Evolutionary conservation across 2,797 vertebrate genomes (phyloP).

Genomic region (Dipus sagitta): DNA sequence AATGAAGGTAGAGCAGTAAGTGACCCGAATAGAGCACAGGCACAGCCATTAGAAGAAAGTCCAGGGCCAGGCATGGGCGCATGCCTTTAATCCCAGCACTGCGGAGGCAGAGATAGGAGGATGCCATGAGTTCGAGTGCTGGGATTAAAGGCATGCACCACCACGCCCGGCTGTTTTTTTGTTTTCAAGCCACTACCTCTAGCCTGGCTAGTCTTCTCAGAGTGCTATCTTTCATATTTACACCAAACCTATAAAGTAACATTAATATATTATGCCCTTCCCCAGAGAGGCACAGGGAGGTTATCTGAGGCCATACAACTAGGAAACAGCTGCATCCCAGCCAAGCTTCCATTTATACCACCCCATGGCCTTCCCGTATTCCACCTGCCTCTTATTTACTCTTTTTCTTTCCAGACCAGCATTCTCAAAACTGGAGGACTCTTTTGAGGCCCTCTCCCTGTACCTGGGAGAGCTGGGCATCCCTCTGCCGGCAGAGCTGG

Average conservation of each 20-base stretch:
- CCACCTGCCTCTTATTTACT: not conserved
- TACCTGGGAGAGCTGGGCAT: constrained; percentile 96
- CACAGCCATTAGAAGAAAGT: not conserved
- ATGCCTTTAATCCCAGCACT: not conserved
- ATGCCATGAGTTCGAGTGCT: not conserved
- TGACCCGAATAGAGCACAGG: not conserved
- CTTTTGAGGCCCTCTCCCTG: constrained; percentile 94
- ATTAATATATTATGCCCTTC: not conserved
- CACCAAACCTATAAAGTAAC: not conserved
- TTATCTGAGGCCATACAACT: not conserved
- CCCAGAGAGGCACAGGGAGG: not conserved
- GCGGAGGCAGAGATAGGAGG: not conserved
- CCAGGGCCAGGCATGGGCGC: too few relatives aligned
- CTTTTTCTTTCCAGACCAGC: constrained; percentile 89
- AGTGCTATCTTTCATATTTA: not conserved
- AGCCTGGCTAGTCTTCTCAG: not conserved
- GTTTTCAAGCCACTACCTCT: not conserved
- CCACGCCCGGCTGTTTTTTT: not conserved
- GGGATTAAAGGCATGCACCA: too few relatives aligned
- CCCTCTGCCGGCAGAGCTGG: constrained; percentile 95
- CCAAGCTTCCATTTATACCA: not conserved
- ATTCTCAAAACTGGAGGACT: constrained; percentile 97
- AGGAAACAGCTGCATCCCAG: not conserved
- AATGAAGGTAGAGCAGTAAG: not conserved
- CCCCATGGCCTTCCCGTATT: not conserved